Base-by-base conservation (phyloP, 2,113 vertebrate genomes). In the Dolichallabes microphthalmus region DNA sequence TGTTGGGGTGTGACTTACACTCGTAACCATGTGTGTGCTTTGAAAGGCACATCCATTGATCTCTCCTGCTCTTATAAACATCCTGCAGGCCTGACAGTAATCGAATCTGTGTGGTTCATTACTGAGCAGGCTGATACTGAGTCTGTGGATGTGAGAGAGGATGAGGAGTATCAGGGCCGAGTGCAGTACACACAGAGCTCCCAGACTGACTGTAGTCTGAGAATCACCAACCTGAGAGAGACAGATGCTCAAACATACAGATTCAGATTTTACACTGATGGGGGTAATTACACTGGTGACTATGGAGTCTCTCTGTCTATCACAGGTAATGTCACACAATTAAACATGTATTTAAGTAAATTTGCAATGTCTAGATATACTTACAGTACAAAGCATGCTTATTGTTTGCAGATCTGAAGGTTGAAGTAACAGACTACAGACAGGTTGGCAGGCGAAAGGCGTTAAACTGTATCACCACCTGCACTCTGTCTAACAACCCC, bases 181-280 rank as follows among this genome's bases (percentile, higher is more conserved):
- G 45, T 45, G 45, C 45, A 45, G 45, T 45, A 45, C 45, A 45
- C 7, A 45, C 45, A 45, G 45, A 45, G 45, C 45, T 45, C 45
- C 45, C 45, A 45, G 45, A 45, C 6, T 8, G 45, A 45, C 45
- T 45, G 45, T 45, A 45, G 45, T 45, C 45, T 45, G 45, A 45
- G 45, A 45, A 45, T 45, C 45, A 45, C 45, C 0, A 45, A 45
- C 45, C 45, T 45, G 45, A 45, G 7, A 45, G 45, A 45, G 45
- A 27, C 22, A 61, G 58, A 22, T 6, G 58, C 58, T 61, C 58
- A 61, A 1, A 25, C 20, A 60, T 83, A 83, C 35, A 61, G 4
- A 66, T 85, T 85, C 74, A 85, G 83, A 66, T 85, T 85, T 25
- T 12, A 22, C 61, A 85, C 83, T 32, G 58, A 78, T 12, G 20